Evolutionary conservation across 2,888 invertebrate species (phyloP).

Genomic region (Drosophila formosana): DNA sequence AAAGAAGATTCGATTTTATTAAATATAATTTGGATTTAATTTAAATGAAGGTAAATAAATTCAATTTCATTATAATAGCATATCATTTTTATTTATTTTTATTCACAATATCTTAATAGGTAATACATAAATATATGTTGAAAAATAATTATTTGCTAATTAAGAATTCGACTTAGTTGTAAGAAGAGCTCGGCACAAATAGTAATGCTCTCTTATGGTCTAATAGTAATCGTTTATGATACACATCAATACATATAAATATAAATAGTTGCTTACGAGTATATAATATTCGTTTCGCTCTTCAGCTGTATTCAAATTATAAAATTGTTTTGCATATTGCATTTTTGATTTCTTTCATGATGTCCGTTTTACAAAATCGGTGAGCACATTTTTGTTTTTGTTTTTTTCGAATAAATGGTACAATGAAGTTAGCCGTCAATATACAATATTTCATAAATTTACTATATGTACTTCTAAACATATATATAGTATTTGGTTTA

Average conservation of each 20-base stretch:
- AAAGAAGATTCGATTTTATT: too few relatives aligned
- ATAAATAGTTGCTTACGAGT: slow-evolving; percentile 18
- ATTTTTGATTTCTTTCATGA: slow-evolving; percentile 38
- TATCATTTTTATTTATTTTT: slow-evolving; percentile 10
- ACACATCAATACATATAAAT: slow-evolving; percentile 45
- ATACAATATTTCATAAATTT: slow-evolving; percentile 34
- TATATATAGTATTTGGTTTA: slow-evolving; percentile 27
- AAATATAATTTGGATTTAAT: too few relatives aligned
- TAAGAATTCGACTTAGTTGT: slow-evolving; percentile 43
- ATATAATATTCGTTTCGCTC: slow-evolving; percentile 43
- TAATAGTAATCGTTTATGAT: slow-evolving; percentile 64
- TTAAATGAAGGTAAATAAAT: slow-evolving; percentile 9
- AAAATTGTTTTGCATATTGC: slow-evolving; percentile 43
- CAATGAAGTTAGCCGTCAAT: slow-evolving; percentile 24
- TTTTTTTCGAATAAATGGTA: slow-evolving; percentile 26
- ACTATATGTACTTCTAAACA: slow-evolving; percentile 1
- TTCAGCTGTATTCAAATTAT: slow-evolving; percentile 54
- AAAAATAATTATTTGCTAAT: slow-evolving; percentile 52
- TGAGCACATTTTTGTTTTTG: slow-evolving; percentile 63
- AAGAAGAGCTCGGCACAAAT: slow-evolving; percentile 67
- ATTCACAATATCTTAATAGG: slow-evolving; percentile 24
- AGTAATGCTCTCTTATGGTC: slow-evolving; percentile 67
- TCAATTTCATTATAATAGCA: slow-evolving; percentile 16
- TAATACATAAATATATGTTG: slow-evolving; percentile 35
- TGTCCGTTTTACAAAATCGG: slow-evolving; percentile 68